These are phyloP conservation scores for Wiebesia pumilae DNA, from an alignment of 1,140 invertebrate genomes.

Conservation along the genomic window DNA sequence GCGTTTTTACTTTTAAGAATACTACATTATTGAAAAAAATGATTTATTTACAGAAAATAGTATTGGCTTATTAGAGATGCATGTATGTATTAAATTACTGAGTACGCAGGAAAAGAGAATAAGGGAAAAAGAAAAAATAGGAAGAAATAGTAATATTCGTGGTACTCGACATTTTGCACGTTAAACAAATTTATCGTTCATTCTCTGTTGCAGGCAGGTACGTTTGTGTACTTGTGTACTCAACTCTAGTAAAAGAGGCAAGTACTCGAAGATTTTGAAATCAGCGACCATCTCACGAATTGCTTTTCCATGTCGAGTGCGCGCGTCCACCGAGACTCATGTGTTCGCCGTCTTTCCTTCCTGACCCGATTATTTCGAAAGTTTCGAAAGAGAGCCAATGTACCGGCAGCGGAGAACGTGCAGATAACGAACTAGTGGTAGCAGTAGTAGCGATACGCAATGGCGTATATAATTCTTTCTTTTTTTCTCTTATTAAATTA, in stretches of 20 bases:
- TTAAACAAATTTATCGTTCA: neutral
- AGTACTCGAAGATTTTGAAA: neutral
- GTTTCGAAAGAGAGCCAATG: neutral
- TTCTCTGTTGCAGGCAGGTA: neutral
- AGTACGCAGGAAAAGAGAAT: neutral
- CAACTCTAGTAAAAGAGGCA: neutral
- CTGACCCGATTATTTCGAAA: slow-evolving; percentile 50
- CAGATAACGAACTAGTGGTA: neutral
- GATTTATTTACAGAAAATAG: too few species aligned
- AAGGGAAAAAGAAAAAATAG: too few species aligned
- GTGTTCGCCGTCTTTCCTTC: neutral
- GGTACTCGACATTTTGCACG: neutral
- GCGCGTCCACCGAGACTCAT: neutral
- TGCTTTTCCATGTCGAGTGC: slow-evolving; percentile 17
- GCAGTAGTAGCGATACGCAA: neutral
- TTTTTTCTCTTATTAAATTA: neutral
- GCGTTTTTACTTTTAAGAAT: too few species aligned
- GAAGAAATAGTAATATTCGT: neutral
- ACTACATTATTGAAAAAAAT: too few species aligned
- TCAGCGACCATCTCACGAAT: neutral
- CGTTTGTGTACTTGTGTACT: neutral
- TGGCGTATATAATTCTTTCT: neutral
- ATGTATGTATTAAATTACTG: too few species aligned
- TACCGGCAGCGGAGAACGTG: neutral
- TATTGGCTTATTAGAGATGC: too few species aligned